Evolutionary conservation across 2,888 invertebrate genomes (phyloP), one percentile per base, ranked within the genome.

Genomic region (Scelioninae gen. 1): DNA sequence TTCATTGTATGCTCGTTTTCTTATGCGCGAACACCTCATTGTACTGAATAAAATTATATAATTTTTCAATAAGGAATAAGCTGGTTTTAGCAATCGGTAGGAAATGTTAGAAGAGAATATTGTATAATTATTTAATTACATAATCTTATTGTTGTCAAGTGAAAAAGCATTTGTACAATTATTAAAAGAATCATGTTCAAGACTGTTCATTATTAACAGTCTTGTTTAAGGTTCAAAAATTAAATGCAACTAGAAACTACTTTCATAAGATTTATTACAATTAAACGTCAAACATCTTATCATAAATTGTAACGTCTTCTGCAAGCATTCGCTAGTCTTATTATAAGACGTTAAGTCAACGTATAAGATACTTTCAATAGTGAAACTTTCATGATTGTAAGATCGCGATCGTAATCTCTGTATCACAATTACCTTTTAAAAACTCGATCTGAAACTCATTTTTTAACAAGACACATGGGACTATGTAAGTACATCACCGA

Each of bases 291-390:
- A 43, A 11, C 0, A 43, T 34, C 1, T 45, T n/a, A 45, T 45
- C n/a, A 5, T 13, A 45, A 11, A n/a, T 45, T 23, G 16, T 7
- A 15, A 49, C 16, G 6, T 51, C 23, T 32, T 34, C 13, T 10
- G 47, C 32, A 47, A 47, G 16, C 15, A 47, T 13, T 47, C 16
- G 15, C 7, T 7, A 15, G 31, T 31, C 45, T 62, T 45, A 38
- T 16, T 34, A 34, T 32, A 49, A 49, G 49, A 49, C 63, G 32
- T 49, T 32, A 23, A 16, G 16, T 8, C 31, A 34, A 62, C 40
- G 29, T 53, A n/a, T 53, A 69, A 69, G 69, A 49, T 38, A 72
- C 65, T 65, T 75, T 75, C 75, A 29, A 56, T 40, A 34, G 56
- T 16, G 75, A 75, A 75, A 75, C 56, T 75, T 58, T 56, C 65